Evolutionary conservation across 2,888 invertebrate genomes (phyloP).

Genomic region (Agrotis exclamationis): DNA sequence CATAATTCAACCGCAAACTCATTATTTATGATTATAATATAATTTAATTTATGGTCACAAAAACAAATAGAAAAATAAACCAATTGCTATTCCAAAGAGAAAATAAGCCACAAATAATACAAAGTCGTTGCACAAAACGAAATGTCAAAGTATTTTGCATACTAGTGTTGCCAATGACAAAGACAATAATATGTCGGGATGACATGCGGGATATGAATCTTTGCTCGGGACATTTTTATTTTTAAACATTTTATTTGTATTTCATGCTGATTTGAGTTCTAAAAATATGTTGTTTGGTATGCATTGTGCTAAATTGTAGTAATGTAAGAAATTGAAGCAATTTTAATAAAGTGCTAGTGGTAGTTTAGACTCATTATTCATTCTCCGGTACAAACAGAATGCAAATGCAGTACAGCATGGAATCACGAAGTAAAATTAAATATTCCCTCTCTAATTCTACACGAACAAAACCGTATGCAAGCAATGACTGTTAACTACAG

Average conservation of each 20-base stretch:
- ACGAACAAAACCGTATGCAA: slow-evolving; percentile 2
- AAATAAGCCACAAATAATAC: slow-evolving; percentile 50
- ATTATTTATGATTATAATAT: slow-evolving; percentile 37
- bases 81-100: slow-evolving; percentile 31
- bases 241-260: slow-evolving; percentile 38
- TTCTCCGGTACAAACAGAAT: background rate
- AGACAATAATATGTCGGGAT: slow-evolving; percentile 44
- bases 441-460: background rate
- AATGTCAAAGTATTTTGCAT: slow-evolving; percentile 55
- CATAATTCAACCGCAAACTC: background rate
- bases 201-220: slow-evolving; percentile 49
- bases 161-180: slow-evolving; percentile 51
- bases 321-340: slow-evolving; percentile 11
- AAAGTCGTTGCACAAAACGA: slow-evolving; percentile 39
- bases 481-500: slow-evolving; percentile 5
- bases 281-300: background rate
- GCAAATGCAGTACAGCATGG: background rate
- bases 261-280: slow-evolving; percentile 42
- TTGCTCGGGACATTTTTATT: slow-evolving; percentile 28
- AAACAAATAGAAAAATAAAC: slow-evolving; percentile 44
- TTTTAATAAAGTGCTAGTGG: slow-evolving; percentile 21
- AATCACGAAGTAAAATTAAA: background rate
- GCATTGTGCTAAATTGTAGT: background rate
- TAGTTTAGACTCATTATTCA: slow-evolving; percentile 15
- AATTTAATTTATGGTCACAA: slow-evolving; percentile 31